A percentile compares a stretch with the other conserved stretches of the same genome.
Evolutionary conservation across 1,140 invertebrate species (phyloP).

Genomic region (Megalopta genalis): DNA sequence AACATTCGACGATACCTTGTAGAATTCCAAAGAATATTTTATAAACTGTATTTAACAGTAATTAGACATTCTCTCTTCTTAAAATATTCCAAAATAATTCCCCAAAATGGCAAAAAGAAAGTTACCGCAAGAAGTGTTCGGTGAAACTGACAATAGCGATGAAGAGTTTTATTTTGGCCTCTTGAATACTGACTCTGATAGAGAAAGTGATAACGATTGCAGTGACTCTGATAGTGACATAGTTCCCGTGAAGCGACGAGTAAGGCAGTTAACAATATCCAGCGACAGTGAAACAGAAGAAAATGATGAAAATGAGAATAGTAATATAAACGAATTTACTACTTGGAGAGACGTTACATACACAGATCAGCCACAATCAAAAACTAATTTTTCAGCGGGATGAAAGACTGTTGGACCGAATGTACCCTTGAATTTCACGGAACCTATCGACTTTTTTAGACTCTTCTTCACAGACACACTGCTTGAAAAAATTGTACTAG

Average conservation of each 20-base stretch:
- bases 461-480: conserved; percentile 36
- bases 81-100: too few relatives aligned
- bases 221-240: conserved; percentile 6
- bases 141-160: too few relatives aligned
- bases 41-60: conserved; percentile 23
- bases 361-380: background rate
- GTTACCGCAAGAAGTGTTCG: too few relatives aligned
- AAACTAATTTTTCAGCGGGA: conserved; percentile 22
- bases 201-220: background rate
- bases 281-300: background rate
- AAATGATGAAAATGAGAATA: conserved; percentile 1
- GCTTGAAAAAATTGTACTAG: conserved; percentile 11
- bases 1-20: conserved; percentile 21
- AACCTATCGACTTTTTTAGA: conserved; percentile 27
- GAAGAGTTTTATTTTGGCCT: background rate
- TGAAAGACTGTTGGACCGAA: conserved; percentile 7
- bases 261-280: background rate
- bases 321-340: conserved; percentile 7
- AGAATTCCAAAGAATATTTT: conserved; percentile 24
- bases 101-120: too few relatives aligned
- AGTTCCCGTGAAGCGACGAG: background rate
- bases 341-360: background rate
- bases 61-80: too few relatives aligned
- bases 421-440: conserved; percentile 10
- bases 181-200: background rate